Conservation (phyloP, 2,113 vertebrate genomes). For the Chloropsis cyanopogon region DNA sequence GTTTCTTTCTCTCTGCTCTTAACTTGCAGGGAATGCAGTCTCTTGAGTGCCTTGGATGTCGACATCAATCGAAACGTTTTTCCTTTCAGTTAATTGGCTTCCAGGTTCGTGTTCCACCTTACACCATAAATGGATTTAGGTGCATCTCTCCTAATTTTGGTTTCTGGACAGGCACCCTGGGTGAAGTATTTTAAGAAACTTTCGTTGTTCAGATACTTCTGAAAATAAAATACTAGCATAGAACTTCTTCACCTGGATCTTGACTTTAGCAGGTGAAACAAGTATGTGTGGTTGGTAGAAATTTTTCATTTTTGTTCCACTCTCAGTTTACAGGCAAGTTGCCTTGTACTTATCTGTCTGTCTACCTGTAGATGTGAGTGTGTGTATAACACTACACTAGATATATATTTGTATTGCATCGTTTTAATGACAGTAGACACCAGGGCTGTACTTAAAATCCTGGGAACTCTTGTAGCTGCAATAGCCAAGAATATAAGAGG, state of each 20-base stretch:
- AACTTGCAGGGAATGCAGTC: background rate
- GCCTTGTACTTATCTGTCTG: background rate
- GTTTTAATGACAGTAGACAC: background rate
- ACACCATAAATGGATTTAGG: background rate
- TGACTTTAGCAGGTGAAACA: background rate
- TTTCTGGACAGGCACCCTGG: background rate
- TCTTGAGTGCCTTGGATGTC: constrained; percentile 9
- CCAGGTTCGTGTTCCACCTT: background rate
- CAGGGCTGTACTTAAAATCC: background rate
- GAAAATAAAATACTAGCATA: background rate
- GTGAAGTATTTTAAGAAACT: background rate
- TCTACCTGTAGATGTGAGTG: background rate
- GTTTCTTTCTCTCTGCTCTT: background rate
- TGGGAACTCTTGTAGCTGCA: background rate
- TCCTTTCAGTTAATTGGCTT: constrained; percentile 26
- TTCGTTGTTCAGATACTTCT: background rate
- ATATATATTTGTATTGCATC: background rate
- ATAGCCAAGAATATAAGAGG: background rate
- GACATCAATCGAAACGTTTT: background rate
- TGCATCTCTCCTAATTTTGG: background rate
- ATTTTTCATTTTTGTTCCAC: background rate
- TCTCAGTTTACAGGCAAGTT: background rate
- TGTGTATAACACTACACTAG: background rate
- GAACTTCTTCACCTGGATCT: background rate
- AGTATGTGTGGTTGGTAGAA: background rate